phyloP scores from a whole-genome alignment of 2,888 invertebrate species.

The Tryphoninae sp. region DNA sequence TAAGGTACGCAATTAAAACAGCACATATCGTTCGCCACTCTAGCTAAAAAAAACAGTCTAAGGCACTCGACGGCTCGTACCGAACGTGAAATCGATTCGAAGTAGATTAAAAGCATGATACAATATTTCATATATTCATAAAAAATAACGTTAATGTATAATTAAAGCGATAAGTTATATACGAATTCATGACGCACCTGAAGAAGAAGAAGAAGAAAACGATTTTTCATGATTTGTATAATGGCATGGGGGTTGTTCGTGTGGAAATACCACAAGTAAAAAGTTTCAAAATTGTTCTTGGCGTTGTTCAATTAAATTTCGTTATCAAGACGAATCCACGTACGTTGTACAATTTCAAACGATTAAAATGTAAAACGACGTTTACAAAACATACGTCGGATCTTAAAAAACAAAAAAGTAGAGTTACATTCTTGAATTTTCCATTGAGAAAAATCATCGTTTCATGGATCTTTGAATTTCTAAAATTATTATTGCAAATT shows the following conservation, averaged over 20 bases:
- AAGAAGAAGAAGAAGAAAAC: not conserved
- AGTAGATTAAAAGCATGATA: conserved; percentile 75
- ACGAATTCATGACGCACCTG: conserved; percentile 63
- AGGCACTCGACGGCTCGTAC: conserved; percentile 52
- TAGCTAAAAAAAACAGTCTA: conserved; percentile 23
- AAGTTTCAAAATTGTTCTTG: not conserved
- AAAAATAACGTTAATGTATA: conserved; percentile 71
- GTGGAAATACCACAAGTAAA: not conserved
- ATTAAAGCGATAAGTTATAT: conserved; percentile 72
- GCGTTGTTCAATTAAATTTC: too few relatives aligned
- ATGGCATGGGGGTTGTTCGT: not conserved
- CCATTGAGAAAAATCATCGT: too few relatives aligned
- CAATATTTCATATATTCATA: conserved; percentile 69
- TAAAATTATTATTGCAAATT: too few relatives aligned
- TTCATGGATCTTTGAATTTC: too few relatives aligned
- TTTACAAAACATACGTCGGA: too few relatives aligned
- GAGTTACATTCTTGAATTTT: too few relatives aligned
- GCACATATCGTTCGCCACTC: conserved; percentile 29
- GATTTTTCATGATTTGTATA: conserved; percentile 16
- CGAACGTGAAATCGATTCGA: conserved; percentile 68
- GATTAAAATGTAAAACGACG: too few relatives aligned
- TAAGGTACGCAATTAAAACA: conserved; percentile 48
- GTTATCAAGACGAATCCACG: too few relatives aligned
- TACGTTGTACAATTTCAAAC: too few relatives aligned
- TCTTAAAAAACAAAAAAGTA: too few relatives aligned